Evolutionary conservation across 2,113 vertebrate species (phyloP).

Genomic region (zebrafish (Danio rerio)): GRCz12tu NC_133193.1:37285001-37285500

Average conservation of each 20-base stretch:
- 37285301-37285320: background rate
- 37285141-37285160: conserved; percentile 10
- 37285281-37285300: background rate
- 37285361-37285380: conserved; percentile 5
- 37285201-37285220: too few relatives aligned
- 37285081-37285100: background rate
- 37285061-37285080: too few relatives aligned
- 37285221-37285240: too few relatives aligned
- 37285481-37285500: conserved; percentile 3
- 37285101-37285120: background rate
- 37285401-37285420: conserved; percentile 30
- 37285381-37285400: conserved; percentile 39
- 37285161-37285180: background rate
- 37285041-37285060: background rate
- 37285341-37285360: too few relatives aligned
- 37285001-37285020: background rate
- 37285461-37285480: background rate
- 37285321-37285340: too few relatives aligned
- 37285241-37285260: too few relatives aligned
- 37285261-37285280: too few relatives aligned
- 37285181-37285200: too few relatives aligned
- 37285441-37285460: conserved; percentile 9
- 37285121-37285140: background rate
- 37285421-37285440: too few relatives aligned
- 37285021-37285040: too few relatives aligned